Percentiles rank a stretch among this genome's conserved stretches.
Evolutionary conservation across 2,888 invertebrate genomes (phyloP).

Genomic region (Tetranychus piercei): DNA sequence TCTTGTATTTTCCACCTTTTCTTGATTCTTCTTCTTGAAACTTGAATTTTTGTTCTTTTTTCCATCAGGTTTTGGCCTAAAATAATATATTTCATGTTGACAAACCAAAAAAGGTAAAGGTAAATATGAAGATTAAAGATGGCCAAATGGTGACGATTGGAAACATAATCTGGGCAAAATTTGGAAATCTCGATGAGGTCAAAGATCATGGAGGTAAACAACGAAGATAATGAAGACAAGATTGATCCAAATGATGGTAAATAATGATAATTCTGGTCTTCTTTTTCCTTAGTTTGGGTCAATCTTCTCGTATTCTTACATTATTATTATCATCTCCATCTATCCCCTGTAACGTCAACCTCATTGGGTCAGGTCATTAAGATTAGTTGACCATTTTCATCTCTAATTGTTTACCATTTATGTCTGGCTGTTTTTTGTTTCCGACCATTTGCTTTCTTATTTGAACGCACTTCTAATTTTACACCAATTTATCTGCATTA

Average conservation of each 20-base stretch:
- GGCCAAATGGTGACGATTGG: neutral
- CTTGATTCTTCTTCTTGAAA: neutral
- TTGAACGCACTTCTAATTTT: neutral
- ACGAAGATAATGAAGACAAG: neutral
- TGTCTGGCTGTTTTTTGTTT: neutral
- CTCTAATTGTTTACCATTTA: neutral
- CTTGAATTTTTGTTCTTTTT: neutral
- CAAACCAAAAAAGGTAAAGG: neutral
- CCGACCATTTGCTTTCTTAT: neutral
- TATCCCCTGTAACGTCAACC: neutral
- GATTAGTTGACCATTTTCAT: neutral
- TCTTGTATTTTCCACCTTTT: neutral
- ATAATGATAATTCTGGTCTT: neutral
- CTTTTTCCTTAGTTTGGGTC: neutral
- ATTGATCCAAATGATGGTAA: neutral
- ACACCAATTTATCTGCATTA: neutral
- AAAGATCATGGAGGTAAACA: neutral
- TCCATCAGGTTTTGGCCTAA: too few relatives aligned
- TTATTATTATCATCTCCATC: neutral
- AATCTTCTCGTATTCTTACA: neutral
- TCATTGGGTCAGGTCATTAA: slow-evolving; percentile 1
- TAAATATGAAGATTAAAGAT: neutral
- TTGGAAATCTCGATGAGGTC: neutral
- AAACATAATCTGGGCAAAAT: neutral
- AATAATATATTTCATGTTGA: neutral